phyloP scores from a whole-genome alignment of 92 coral and sea anemone species.

The Palythoa grandis region DNA sequence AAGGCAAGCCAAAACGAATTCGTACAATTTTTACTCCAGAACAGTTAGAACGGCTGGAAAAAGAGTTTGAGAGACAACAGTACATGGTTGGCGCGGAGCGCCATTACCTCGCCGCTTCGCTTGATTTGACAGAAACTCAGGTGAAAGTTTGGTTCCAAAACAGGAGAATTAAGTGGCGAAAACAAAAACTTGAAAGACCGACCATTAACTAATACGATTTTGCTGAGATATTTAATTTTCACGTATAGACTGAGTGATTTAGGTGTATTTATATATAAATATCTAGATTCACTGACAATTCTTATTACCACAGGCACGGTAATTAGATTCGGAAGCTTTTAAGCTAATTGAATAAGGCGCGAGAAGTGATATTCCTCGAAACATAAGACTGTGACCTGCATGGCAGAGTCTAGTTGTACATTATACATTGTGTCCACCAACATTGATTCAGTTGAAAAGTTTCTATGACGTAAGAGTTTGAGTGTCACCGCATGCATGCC shows the following conservation, averaged over 20 bases:
- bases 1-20: slow-evolving; percentile 96
- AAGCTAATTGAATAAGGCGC: slow-evolving; percentile 9
- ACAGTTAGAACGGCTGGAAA: slow-evolving; percentile 92
- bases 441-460: too few relatives aligned
- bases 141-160: slow-evolving; percentile 99
- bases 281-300: neutral
- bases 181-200: slow-evolving; percentile 87
- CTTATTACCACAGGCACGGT: neutral
- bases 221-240: slow-evolving; percentile 23
- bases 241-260: neutral
- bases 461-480: neutral
- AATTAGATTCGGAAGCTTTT: slow-evolving; percentile 8
- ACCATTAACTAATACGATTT: slow-evolving; percentile 39
- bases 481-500: neutral
- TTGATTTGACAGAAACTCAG: slow-evolving; percentile 95
- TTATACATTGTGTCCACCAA: neutral
- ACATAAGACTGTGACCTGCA: neutral
- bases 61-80: slow-evolving; percentile 95
- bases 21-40: slow-evolving; percentile 99
- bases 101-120: slow-evolving; percentile 95
- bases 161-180: slow-evolving; percentile 97
- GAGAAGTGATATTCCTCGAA: neutral
- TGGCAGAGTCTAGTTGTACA: neutral
- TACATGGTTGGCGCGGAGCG: slow-evolving; percentile 98
- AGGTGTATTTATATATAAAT: neutral